phyloP scores from a whole-genome alignment of 1,140 invertebrate species.

The Drosophila nigromelanica region DNA sequence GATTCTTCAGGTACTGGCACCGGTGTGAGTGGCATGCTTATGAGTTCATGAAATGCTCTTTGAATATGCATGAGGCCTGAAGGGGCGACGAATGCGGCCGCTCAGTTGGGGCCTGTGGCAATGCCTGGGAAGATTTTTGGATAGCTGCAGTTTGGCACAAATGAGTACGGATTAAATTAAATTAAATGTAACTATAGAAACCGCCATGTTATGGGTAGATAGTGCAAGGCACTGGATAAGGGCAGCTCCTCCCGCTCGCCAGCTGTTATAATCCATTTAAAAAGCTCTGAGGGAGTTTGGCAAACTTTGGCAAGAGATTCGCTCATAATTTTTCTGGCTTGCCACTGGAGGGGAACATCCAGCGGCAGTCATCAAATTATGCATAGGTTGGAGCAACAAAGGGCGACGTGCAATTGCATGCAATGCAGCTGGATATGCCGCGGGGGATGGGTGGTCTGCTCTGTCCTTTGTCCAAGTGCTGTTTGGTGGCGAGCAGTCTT shows the following conservation, averaged over 20 bases:
- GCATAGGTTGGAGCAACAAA: constrained; percentile 61
- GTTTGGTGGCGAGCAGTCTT: constrained; percentile 1
- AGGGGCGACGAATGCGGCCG: constrained; percentile 68
- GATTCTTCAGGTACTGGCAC: constrained; percentile 13
- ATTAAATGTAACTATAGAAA: constrained; percentile 61
- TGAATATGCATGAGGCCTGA: constrained; percentile 80
- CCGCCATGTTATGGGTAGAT: constrained; percentile 36
- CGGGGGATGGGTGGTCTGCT: neutral
- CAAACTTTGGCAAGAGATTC: constrained; percentile 23
- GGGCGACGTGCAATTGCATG: constrained; percentile 29
- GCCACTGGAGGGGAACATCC: neutral
- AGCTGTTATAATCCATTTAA: constrained; percentile 21
- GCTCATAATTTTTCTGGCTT: constrained; percentile 28
- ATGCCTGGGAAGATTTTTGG: constrained; percentile 31
- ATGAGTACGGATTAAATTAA: constrained; percentile 69
- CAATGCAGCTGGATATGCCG: constrained; percentile 13
- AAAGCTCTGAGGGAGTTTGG: constrained; percentile 13
- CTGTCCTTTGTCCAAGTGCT: constrained; percentile 4
- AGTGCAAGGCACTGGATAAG: neutral
- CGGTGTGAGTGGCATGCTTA: constrained; percentile 71
- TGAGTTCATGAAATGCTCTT: constrained; percentile 80
- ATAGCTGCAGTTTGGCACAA: constrained; percentile 13
- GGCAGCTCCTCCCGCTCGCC: neutral
- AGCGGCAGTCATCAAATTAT: constrained; percentile 61
- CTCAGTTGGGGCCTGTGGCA: constrained; percentile 20